Evolutionary conservation across 2,888 invertebrate species (phyloP), one percentile per base, ranked within the genome.

Genomic region (Sericinus montela): DNA sequence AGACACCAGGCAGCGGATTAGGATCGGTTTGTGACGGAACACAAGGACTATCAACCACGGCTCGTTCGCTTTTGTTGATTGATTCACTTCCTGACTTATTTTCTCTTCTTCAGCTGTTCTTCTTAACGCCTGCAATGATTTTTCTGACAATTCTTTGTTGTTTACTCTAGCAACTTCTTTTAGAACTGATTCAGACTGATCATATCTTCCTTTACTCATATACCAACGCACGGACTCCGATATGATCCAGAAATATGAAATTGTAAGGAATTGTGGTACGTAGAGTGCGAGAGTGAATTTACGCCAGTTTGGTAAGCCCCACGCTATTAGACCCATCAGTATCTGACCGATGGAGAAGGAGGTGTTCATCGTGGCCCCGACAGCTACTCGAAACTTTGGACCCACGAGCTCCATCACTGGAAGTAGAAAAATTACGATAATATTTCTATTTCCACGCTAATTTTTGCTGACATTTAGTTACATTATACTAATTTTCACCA

Each of bases 161-260:
- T 94, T 94, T 0, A 88, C 72, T 61, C 80, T 88, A 0, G 94
- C 93, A 0, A 93, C 92, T 63, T 90, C 91, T 28, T 89, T 87
- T 1, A 94, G 79, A 15, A 93, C 91, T 3, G 67, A 68, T 60
- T 92, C 92, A 0, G 94, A 93, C 57, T 93, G 91, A 28, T 92
- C 90, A 54, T 91, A 90, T 49, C 91, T 90, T 3, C 93, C 92
- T 62, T 94, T 93, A 39, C 92, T 92, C 60, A 95, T 79, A 11
- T 95, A 88, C 96, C 96, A 96, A 49, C 95, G 90, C 3, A 94
- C 90, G 6, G 94, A 94, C 75, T 94, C 94, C 0, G 94, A 93
- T 7, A 94, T 80, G 32, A 94, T 77, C 92, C 94, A 93, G 59
- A 93, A 91, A 67, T 94, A 94, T 11, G 89, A 72, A 36, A 95